Evolutionary conservation across 2,888 invertebrate genomes (phyloP), one percentile per base, ranked within the genome.

Genomic region (Tineola bisselliella): DNA sequence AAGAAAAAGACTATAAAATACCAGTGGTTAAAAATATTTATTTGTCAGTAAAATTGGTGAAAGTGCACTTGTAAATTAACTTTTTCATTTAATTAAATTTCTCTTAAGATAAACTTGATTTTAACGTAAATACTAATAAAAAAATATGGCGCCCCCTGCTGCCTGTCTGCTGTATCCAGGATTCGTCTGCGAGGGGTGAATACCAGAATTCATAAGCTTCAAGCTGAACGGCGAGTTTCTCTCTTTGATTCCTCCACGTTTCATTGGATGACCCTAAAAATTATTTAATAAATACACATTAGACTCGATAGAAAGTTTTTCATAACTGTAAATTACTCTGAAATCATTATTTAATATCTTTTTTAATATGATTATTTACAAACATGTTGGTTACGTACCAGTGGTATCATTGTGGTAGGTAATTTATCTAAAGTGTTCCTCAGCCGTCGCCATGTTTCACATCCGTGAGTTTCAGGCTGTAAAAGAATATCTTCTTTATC

Each of bases 101-200:
- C 38, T 38, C 38, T 38, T 38, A 38, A 2, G 10, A 38, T 10
- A 38, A 12, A 38, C n/a, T n/a, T n/a, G n/a, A n/a, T 38, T 38
- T 10, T 38, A 25, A 25, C 2, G 6, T 38, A 3, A 38, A 38
- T 6, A 38, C 70, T 83, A 92, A 73, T 92, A 92, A 71, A 91
- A 91, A 81, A 91, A 92, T 63, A 91, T 89, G 59, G 90, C 91
- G 66, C 92, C 92, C 66, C 92, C 94, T 52, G 92, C 91, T 8
- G 91, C 90, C 77, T 94, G 93, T 67, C 94, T 88, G 62, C 93
- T 92, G 80, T 90, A 94, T 1, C 94, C 94, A 63, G 93, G 92
- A 75, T 94, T 94, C 19, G 94, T 93, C 76, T 93, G 90, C 65
- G 93, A 93, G 12, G 91, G 91, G 75, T 94, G 94, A 43, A 92